A percentile compares a stretch with the other conserved stretches of the same genome.
Evolutionary conservation across 2,113 vertebrate species (phyloP).

Genomic region (Myrmophylax atrothorax): DNA sequence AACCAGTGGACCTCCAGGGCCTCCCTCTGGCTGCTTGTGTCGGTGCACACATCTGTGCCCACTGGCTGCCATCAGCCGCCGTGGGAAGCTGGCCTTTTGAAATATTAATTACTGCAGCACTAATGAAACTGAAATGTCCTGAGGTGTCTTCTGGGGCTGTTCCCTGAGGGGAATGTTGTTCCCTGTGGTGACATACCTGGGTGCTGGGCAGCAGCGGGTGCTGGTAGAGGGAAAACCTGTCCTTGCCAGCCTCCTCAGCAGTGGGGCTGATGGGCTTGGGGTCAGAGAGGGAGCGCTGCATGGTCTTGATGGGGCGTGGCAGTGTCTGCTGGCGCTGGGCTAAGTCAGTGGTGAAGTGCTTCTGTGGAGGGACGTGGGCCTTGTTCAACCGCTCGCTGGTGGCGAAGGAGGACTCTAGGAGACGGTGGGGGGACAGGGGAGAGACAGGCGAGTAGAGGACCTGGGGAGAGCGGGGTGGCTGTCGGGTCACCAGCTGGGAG

Average conservation of each 20-base stretch:
- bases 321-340: conserved; percentile 90
- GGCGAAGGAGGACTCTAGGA: conserved; percentile 91
- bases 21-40: neutral
- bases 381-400: conserved; percentile 96
- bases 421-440: conserved; percentile 92
- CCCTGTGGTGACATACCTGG: conserved; percentile 81
- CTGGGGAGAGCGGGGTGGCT: conserved; percentile 95
- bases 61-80: neutral
- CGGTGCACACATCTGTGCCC: neutral
- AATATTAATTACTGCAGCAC: neutral
- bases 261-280: conserved; percentile 98
- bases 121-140: neutral
- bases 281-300: conserved; percentile 96
- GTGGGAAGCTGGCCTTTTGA: neutral
- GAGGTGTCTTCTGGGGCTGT: neutral
- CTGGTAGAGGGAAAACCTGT: conserved; percentile 93
- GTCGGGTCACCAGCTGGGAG: conserved; percentile 87
- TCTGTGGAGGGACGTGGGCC: conserved; percentile 96
- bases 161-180: neutral
- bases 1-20: neutral
- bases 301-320: conserved; percentile 95
- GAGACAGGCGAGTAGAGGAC: conserved; percentile 98
- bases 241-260: conserved; percentile 90
- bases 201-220: conserved; percentile 87
- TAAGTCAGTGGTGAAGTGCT: conserved; percentile 89